Evolutionary conservation across 2,888 invertebrate species (phyloP), one percentile per base, ranked within the genome.

Genomic region (Sthenelais limicola): DNA sequence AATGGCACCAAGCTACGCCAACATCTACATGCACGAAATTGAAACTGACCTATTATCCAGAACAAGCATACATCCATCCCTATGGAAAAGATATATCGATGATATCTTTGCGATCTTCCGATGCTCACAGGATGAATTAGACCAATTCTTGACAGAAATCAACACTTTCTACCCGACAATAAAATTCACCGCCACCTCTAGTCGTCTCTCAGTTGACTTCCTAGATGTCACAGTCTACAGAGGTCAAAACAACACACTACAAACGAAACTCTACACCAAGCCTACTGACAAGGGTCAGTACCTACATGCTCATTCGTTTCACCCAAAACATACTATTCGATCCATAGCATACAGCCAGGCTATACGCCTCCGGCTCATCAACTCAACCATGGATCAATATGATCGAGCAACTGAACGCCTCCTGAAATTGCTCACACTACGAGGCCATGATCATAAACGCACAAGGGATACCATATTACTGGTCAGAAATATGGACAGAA

Each of bases 101-200:
- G 54, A 54, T 26, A 54, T 54, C n/a, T 54, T 26, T 32, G 4
- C 7, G 28, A 54, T 54, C 4, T 26, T 54, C 26, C 26, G 54
- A 54, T 9, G 54, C 54, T 30, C 54, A 54, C 28, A 54, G 30
- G 54, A 54, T 26, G 54, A 54, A 54, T 18, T 54, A 7, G 7
- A 3, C 9, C 28, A 54, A 5, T 26, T 5, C 4, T 5, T 54
- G 26, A 26, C 24, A 4, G 26, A 7, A 5, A 28, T 54, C 3
- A 54, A 54, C n/a, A 26, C 5, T 9, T 26, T 26, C 4, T 32
- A 54, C 28, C 26, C 12, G 4, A 54, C 54, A 15, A 54, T 54
- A 5, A 54, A 54, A 54, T 54, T 54, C 28, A 54, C 54, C 9
- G 26, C 7, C 18, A 32, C 26, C 26, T 9, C 7, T 7, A 54